Percentiles rank a stretch among this genome's conserved stretches.
Evolutionary conservation across 2,113 vertebrate genomes (phyloP).

Genomic region (Halichoeres trimaculatus): DNA sequence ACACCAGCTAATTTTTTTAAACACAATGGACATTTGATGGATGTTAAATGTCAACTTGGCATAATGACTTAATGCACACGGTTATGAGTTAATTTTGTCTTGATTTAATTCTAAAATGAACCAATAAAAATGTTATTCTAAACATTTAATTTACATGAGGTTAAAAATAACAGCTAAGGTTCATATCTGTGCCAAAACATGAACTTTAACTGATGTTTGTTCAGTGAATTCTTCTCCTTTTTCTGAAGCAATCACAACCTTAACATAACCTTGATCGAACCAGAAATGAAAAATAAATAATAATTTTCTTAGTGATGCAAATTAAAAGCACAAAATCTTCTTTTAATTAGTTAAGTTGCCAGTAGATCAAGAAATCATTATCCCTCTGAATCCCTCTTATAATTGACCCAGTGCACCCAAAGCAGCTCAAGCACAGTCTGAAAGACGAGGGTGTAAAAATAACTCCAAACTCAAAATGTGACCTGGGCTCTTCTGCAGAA

Average conservation of each 20-base stretch:
- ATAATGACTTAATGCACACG: not conserved
- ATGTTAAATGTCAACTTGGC: constrained; percentile 15
- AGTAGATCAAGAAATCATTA: constrained; percentile 30
- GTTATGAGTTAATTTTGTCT: not conserved
- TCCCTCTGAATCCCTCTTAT: constrained; percentile 16
- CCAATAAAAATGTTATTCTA: not conserved
- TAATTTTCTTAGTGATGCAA: not conserved
- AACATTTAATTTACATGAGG: constrained; percentile 1
- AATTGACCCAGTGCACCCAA: constrained; percentile 28
- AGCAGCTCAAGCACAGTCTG: constrained; percentile 14
- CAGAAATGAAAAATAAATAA: not conserved
- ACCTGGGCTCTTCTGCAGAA: constrained; percentile 23
- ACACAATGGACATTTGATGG: not conserved
- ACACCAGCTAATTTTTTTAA: not conserved
- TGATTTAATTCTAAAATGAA: not conserved
- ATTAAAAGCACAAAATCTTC: constrained; percentile 10
- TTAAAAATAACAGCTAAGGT: constrained; percentile 2
- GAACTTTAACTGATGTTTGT: not conserved
- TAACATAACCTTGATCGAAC: not conserved
- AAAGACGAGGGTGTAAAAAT: constrained; percentile 43
- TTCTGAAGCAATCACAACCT: constrained; percentile 3
- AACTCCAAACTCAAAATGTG: constrained; percentile 38
- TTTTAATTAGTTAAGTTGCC: constrained; percentile 29
- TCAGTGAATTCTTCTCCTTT: not conserved
- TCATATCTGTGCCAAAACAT: constrained; percentile 1